A percentile compares a stretch with the other conserved stretches of the same genome.
Evolutionary conservation across 2,888 invertebrate species (phyloP).

Genomic region (Tenthredo livida): DNA sequence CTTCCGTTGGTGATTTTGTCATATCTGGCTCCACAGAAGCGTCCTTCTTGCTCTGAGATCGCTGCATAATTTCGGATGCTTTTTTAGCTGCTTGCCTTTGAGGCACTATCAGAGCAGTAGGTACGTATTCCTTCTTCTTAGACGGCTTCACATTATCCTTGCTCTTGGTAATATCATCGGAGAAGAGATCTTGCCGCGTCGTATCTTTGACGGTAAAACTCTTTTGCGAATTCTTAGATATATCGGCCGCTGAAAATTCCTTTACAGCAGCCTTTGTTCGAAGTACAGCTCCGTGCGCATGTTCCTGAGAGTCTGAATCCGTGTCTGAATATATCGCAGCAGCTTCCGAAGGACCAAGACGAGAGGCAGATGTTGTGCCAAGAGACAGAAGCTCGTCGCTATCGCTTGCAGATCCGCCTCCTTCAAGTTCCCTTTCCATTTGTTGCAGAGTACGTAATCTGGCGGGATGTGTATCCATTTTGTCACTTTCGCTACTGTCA

Average conservation of each 20-base stretch:
- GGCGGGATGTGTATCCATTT: slow-evolving; percentile 63
- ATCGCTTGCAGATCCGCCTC: slow-evolving; percentile 85
- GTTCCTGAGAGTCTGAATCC: slow-evolving; percentile 84
- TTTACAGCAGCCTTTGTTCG: slow-evolving; percentile 93
- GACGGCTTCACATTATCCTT: slow-evolving; percentile 78
- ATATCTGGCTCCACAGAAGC: slow-evolving; percentile 67
- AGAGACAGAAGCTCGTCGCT: slow-evolving; percentile 89
- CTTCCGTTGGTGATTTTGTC: slow-evolving; percentile 68
- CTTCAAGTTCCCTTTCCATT: slow-evolving; percentile 88
- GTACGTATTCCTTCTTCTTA: slow-evolving; percentile 80
- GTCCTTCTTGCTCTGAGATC: slow-evolving; percentile 82
- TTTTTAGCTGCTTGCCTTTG: slow-evolving; percentile 95
- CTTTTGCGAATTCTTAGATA: slow-evolving; percentile 92
- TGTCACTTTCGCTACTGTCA: slow-evolving; percentile 76
- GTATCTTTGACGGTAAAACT: slow-evolving; percentile 81
- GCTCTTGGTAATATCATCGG: slow-evolving; percentile 77
- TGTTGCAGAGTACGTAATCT: slow-evolving; percentile 84
- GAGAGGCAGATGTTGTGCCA: slow-evolving; percentile 64
- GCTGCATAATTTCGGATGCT: slow-evolving; percentile 91
- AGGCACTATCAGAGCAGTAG: slow-evolving; percentile 93
- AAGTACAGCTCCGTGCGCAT: slow-evolving; percentile 83
- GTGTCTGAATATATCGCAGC: slow-evolving; percentile 92
- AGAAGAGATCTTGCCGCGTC: slow-evolving; percentile 76
- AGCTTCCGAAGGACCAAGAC: slow-evolving; percentile 79
- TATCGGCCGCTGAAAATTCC: slow-evolving; percentile 86